phyloP scores from a whole-genome alignment of 2,888 invertebrate species.

The Lasioglossum malachurum region DNA sequence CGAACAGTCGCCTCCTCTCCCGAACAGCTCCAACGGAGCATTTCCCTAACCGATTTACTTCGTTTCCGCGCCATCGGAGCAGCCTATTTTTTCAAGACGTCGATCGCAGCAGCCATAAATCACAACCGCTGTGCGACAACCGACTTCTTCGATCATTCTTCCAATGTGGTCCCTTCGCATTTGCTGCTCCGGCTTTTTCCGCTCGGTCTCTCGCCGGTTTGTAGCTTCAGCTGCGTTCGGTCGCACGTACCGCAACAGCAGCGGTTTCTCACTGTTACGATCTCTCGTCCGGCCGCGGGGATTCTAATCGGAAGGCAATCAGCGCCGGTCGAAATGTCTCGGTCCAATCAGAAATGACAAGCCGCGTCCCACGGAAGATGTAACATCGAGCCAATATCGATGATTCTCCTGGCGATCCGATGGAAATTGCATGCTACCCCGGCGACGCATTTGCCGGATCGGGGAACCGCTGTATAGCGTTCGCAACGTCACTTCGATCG shows the following conservation, averaged over 20 bases:
- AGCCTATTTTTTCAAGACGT: background rate
- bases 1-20: background rate
- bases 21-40: constrained; percentile 10
- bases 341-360: constrained; percentile 44
- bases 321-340: background rate
- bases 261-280: background rate
- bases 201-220: background rate
- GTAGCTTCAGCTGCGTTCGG: background rate
- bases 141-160: background rate
- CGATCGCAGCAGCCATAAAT: constrained; percentile 32
- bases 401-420: constrained; percentile 11
- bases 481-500: background rate
- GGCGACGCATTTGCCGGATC: background rate
- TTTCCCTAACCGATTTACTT: constrained; percentile 26
- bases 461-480: background rate
- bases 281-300: background rate
- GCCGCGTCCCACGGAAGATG: background rate
- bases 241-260: background rate
- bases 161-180: background rate
- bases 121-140: constrained; percentile 6
- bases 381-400: constrained; percentile 37
- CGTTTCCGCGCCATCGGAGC: background rate
- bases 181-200: background rate
- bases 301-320: constrained; percentile 42
- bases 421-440: constrained; percentile 7